These are phyloP conservation scores for Drosophila tanythrix DNA, from an alignment of 2,888 invertebrate species.

Conservation along the genomic window DNA sequence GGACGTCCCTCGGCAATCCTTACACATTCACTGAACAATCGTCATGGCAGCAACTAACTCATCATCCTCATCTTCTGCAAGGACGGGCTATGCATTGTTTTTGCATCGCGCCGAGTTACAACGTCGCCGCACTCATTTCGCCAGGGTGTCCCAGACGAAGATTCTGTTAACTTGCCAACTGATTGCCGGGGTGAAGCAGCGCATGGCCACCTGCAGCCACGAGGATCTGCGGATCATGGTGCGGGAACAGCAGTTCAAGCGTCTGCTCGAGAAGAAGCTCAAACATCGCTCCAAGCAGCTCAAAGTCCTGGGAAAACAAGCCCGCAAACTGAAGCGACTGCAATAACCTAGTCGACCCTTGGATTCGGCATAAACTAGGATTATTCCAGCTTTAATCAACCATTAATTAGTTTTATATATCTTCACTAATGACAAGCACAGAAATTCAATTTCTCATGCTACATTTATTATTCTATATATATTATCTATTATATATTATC, in stretches of 20 bases:
- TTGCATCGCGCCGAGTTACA: constrained; percentile 65
- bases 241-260: constrained; percentile 61
- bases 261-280: constrained; percentile 49
- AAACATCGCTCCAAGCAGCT: constrained; percentile 56
- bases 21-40: constrained; percentile 54
- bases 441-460: constrained; percentile 59
- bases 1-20: constrained; percentile 4
- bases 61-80: not conserved
- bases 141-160: constrained; percentile 57
- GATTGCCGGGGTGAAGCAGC: constrained; percentile 51
- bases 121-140: constrained; percentile 42
- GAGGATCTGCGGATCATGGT: constrained; percentile 63
- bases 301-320: constrained; percentile 40
- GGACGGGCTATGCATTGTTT: constrained; percentile 64
- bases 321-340: constrained; percentile 32
- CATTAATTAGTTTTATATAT: not conserved
- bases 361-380: not conserved
- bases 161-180: constrained; percentile 54
- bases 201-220: constrained; percentile 47
- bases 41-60: constrained; percentile 53
- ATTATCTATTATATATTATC: too few relatives aligned
- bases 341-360: not conserved
- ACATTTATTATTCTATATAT: not conserved
- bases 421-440: not conserved
- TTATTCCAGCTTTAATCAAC: not conserved